Evolutionary conservation across 2,888 invertebrate genomes (phyloP).

Genomic region (Ectemnius lituratus): DNA sequence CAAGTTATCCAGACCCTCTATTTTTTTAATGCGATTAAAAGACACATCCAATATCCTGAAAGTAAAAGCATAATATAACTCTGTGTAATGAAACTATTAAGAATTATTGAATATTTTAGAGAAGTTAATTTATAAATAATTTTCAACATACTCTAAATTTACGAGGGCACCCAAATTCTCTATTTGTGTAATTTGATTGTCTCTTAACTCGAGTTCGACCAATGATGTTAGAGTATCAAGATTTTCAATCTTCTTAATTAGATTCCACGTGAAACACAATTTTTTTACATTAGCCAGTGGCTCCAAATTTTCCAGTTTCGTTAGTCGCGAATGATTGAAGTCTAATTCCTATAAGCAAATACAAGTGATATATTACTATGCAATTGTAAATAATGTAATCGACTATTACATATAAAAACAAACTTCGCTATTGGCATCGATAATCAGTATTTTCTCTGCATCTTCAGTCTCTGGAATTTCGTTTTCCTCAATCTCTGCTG

Average conservation of each 20-base stretch:
- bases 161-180: conserved; percentile 92
- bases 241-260: conserved; percentile 96
- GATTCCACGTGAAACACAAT: conserved; percentile 94
- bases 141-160: conserved; percentile 89
- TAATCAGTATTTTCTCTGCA: conserved; percentile 82
- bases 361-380: neutral
- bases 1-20: conserved; percentile 89
- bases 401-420: conserved; percentile 33
- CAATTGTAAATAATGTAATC: conserved; percentile 11
- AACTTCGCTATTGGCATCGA: conserved; percentile 82
- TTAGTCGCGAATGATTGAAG: conserved; percentile 92
- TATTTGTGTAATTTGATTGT: conserved; percentile 96
- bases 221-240: conserved; percentile 87
- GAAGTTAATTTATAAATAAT: neutral
- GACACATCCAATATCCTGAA: conserved; percentile 93
- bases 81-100: neutral
- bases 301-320: conserved; percentile 91
- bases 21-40: conserved; percentile 94
- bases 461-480: conserved; percentile 68
- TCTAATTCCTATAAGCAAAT: conserved; percentile 82
- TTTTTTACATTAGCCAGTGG: conserved; percentile 86
- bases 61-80: conserved; percentile 26
- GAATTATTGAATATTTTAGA: neutral
- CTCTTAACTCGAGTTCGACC: conserved; percentile 95
- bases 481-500: conserved; percentile 65